Evolutionary conservation across 2,113 vertebrate genomes (phyloP).

Genomic region (Atrichornis clamosus): DNA sequence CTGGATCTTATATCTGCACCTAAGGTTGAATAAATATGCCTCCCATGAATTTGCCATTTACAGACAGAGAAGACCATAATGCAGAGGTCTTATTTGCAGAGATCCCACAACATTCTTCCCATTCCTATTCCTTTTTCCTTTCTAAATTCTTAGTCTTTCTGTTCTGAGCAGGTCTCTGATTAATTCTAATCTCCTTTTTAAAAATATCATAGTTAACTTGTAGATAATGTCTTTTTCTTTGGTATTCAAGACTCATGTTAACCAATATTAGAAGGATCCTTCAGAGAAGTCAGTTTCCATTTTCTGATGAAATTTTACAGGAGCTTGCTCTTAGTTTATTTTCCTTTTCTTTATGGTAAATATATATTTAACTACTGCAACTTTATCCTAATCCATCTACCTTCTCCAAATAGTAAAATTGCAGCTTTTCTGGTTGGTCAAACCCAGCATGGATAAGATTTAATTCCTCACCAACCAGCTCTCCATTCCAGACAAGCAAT

Average conservation of each 20-base stretch:
- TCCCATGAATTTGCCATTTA: not conserved
- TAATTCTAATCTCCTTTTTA: not conserved
- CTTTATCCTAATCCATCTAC: not conserved
- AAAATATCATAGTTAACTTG: not conserved
- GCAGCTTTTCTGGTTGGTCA: not conserved
- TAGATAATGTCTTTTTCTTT: not conserved
- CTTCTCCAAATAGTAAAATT: not conserved
- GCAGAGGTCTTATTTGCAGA: not conserved
- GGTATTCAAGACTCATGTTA: not conserved
- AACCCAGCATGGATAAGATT: not conserved
- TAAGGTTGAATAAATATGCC: too few relatives aligned
- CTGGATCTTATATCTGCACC: not conserved
- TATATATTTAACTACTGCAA: not conserved
- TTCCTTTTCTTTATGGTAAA: not conserved
- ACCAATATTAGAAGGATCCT: not conserved
- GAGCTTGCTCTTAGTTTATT: not conserved
- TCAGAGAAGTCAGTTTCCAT: not conserved
- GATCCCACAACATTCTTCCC: not conserved
- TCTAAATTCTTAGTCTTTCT: not conserved
- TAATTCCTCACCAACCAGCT: not conserved
- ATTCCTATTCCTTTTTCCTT: not conserved
- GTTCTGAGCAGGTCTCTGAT: not conserved
- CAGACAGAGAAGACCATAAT: not conserved
- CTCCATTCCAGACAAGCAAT: not conserved
- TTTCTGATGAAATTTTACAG: not conserved